Base-by-base conservation (phyloP, 2,797 vertebrate species). In the Pogonophryne albipinna region DNA sequence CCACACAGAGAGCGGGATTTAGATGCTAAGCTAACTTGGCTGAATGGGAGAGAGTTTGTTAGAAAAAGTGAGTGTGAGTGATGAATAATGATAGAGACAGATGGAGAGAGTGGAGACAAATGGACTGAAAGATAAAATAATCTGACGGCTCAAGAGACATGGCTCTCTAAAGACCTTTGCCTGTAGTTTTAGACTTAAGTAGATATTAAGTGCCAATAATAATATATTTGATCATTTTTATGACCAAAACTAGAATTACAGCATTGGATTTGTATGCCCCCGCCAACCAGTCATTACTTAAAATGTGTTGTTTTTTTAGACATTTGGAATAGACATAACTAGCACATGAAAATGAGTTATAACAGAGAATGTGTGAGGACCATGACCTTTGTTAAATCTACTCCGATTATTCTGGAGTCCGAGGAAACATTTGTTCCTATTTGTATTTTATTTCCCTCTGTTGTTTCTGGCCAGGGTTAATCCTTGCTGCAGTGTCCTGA, bases 21-120 rank as follows among this genome's bases (percentile, higher is more conserved):
- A 23, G 72, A 78, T 20, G 53, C 64, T 79, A 74, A 77, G 76
- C 74, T 74, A 68, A 82, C 74, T 80, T 85, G 84, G 88, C 80
- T 66, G 64, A 46, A 52, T n/a, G 69, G 61, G 55, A 46, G 53
- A 27, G 66, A 58, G 62, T 7, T 57, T 7, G 14, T 45, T 14
- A 38, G 23, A 47, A 61, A 79, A 67, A 53, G 45, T 68, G 72
- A 51, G 66, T 10, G 60, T 20, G 62, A 79, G 72, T 44, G 70
- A 82, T 38, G 72, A 59, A 66, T 76, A 82, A 86, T 50, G 74
- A 79, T 65, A 34, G 74, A 76, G 74, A 76, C 77, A 74, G 69
- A 80, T 72, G 70, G 79, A 70, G 72, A 64, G 66, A 71, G 79
- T 27, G 63, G 47, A 80, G 65, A 81, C 51, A 59, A 87, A 74